Base-by-base conservation (phyloP, 2,113 vertebrate genomes). In the Labeo rohita region DNA sequence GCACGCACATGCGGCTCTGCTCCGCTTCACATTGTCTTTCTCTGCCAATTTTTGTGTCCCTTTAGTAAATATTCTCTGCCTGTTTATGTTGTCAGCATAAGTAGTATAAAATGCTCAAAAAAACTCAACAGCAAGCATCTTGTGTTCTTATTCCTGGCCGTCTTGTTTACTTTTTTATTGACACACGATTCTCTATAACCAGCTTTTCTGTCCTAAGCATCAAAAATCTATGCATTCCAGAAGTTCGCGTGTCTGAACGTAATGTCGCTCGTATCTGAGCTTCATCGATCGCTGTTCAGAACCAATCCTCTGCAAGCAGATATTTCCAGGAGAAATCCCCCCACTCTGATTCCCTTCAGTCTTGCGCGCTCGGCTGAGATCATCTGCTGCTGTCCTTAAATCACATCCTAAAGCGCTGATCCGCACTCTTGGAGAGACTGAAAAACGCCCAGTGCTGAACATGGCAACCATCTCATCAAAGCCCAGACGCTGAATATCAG, bases 401-500 rank as follows among this genome's bases (percentile, higher is more conserved):
- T 59, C 47, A 76, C 23, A 59, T 52, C 28, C 70, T 77, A 50
- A 63, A 75, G 15, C 15, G 4, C 45, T 47, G 66, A 73, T 68
- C 50, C 13, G 45, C 47, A 12, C 18, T 70, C 34, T 28, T 43
- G 65, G 63, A 86, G 75, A 83, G 56, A 61, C 56, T 61, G 8
- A 61, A 61, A 61, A 61, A n/a, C 3, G 8, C 56, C 61, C 49
- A 79, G 82, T 54, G 23, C 36, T 15, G 73, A 86, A 61, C 21
- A 65, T 49, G 47, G 66, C 85, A 75, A 73, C 36, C 16, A 81
- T 76, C 45, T 89, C 82, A 83, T 85, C 72, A 85, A 83, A 89
- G 50, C 34, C 61, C 43, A 83, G 45, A 39, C 39, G 34, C 23
- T 49, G 77, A 68, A 89, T 78, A 89, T 73, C 72, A 87, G 28